These are phyloP conservation scores for Trogon melanurus DNA, from an alignment of 2,113 vertebrate species.

Conservation along the genomic window DNA sequence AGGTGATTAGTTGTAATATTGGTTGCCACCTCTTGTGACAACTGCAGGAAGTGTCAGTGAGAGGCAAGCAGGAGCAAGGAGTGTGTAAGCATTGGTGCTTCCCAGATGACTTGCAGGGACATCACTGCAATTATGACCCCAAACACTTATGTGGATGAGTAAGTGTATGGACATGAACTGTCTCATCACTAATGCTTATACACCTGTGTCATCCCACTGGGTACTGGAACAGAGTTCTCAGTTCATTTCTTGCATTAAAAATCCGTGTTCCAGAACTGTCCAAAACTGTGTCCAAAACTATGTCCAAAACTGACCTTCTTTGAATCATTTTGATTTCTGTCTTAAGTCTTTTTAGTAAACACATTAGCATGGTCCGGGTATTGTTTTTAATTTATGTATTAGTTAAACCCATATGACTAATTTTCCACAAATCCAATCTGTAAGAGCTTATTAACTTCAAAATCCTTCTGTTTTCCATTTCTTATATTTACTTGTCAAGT, in stretches of 20 bases:
- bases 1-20: background rate
- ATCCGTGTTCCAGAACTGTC: background rate
- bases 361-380: background rate
- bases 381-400: background rate
- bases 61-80: background rate
- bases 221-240: background rate
- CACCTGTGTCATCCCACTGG: slow-evolving; percentile 37
- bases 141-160: slow-evolving; percentile 37
- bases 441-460: background rate
- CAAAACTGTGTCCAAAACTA: background rate
- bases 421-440: background rate
- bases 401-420: background rate
- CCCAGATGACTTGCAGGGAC: slow-evolving; percentile 34
- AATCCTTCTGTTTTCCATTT: background rate
- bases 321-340: background rate
- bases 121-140: slow-evolving; percentile 42
- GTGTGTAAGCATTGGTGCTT: background rate
- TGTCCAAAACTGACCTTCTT: background rate
- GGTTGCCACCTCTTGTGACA: background rate
- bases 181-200: slow-evolving; percentile 22
- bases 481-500: background rate
- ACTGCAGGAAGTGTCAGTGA: background rate
- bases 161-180: slow-evolving; percentile 42
- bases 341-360: background rate
- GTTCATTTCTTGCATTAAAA: background rate